Evolutionary conservation across 2,797 vertebrate genomes (phyloP).

Genomic region (Gouania willdenowi): DNA sequence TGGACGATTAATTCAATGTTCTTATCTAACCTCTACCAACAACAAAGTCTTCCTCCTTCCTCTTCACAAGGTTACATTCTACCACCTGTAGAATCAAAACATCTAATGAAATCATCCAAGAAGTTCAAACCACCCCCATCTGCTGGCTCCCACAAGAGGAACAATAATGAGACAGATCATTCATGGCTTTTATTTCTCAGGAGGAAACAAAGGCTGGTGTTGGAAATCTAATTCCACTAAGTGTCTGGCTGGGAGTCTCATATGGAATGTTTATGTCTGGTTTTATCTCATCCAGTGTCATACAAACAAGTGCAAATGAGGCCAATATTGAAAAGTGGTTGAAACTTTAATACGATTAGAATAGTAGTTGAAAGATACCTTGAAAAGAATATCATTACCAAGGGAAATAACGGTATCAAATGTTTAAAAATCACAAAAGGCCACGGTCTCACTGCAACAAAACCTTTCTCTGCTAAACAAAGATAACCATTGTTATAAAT

Average conservation of each 20-base stretch:
- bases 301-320: constrained; percentile 5
- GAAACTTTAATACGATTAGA: too few species aligned
- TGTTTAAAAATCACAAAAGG: too few species aligned
- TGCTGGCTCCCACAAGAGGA: constrained; percentile 29
- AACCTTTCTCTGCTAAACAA: too few species aligned
- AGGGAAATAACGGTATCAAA: too few species aligned
- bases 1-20: too few species aligned
- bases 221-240: constrained; percentile 43
- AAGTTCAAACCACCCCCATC: constrained; percentile 38
- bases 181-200: constrained; percentile 21
- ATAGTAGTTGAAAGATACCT: too few species aligned
- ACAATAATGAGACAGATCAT: constrained; percentile 48
- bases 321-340: constrained; percentile 6
- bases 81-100: constrained; percentile 8
- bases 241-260: constrained; percentile 20
- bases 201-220: constrained; percentile 53
- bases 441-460: too few species aligned
- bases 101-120: constrained; percentile 46
- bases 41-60: constrained; percentile 32
- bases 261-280: constrained; percentile 14
- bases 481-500: too few species aligned
- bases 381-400: too few species aligned
- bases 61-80: constrained; percentile 13
- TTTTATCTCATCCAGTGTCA: constrained; percentile 28
- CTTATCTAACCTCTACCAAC: constrained; percentile 24